phyloP scores from a whole-genome alignment of 2,797 vertebrate genomes.

The Odontamblyopus lacepedii region DNA sequence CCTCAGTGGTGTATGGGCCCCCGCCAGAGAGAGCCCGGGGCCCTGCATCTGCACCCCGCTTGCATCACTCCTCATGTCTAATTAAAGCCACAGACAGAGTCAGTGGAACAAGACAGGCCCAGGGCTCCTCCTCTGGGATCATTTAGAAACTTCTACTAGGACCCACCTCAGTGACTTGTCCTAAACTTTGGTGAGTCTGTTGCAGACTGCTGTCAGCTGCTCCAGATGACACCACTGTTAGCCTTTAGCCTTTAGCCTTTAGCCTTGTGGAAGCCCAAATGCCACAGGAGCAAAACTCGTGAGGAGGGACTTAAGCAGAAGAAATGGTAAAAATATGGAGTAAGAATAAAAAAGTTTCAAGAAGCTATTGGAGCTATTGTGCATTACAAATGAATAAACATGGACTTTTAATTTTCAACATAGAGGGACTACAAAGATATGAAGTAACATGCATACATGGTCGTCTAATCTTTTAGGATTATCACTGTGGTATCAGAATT shows the following conservation, averaged over 20 bases:
- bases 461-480: too few relatives aligned
- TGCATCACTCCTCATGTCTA: conserved; percentile 40
- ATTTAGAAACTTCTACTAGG: background rate
- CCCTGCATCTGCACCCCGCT: conserved; percentile 49
- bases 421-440: too few relatives aligned
- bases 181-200: conserved; percentile 1
- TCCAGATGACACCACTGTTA: background rate
- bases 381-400: too few relatives aligned
- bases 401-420: too few relatives aligned
- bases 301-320: background rate
- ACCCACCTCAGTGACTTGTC: background rate
- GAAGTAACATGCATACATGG: too few relatives aligned
- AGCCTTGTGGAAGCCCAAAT: background rate
- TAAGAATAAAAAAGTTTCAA: too few relatives aligned
- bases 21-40: conserved; percentile 31
- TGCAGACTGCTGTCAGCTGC: background rate
- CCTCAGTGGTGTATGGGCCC: conserved; percentile 31
- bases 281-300: background rate
- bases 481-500: too few relatives aligned
- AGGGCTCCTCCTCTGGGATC: background rate
- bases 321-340: too few relatives aligned
- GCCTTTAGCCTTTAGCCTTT: background rate
- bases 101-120: background rate
- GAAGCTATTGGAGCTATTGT: too few relatives aligned
- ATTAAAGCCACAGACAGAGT: conserved; percentile 36